Percentiles rank a stretch among this genome's conserved stretches.
Evolutionary conservation across 2,888 invertebrate genomes (phyloP).

Genomic region (Tineola bisselliella): DNA sequence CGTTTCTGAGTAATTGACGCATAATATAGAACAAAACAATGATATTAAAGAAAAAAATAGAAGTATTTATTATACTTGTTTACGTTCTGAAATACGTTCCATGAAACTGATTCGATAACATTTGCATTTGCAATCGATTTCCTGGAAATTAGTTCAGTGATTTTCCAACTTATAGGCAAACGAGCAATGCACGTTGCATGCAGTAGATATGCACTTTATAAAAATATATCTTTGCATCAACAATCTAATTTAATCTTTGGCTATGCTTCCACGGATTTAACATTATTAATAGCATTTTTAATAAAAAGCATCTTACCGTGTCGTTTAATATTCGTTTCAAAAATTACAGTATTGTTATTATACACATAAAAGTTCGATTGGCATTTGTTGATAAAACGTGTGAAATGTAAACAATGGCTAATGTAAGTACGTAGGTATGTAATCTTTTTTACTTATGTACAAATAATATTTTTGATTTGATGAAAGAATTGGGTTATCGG

Average conservation of each 20-base stretch:
- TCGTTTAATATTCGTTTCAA: too few relatives aligned
- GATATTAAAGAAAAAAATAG: too few relatives aligned
- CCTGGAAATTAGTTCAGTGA: not conserved
- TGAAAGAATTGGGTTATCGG: constrained; percentile 6
- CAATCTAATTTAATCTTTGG: not conserved
- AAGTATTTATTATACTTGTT: too few relatives aligned
- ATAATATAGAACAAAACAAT: too few relatives aligned
- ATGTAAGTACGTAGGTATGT: not conserved
- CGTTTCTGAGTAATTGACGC: too few relatives aligned
- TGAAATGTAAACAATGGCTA: not conserved
- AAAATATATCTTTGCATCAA: not conserved
- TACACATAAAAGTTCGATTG: not conserved
- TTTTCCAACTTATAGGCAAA: not conserved
- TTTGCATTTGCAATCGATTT: not conserved
- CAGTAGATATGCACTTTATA: not conserved
- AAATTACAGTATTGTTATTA: too few relatives aligned
- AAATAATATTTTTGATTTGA: constrained; percentile 2
- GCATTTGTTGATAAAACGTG: not conserved
- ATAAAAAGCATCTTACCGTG: too few relatives aligned
- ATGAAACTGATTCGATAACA: not conserved
- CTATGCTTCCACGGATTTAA: not conserved
- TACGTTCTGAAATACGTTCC: not conserved
- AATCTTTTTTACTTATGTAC: constrained; percentile 2
- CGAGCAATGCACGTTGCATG: not conserved
- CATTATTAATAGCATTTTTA: too few relatives aligned